phyloP scores from a whole-genome alignment of 2,113 vertebrate genomes.

The Ptilonorhynchus violaceus region DNA sequence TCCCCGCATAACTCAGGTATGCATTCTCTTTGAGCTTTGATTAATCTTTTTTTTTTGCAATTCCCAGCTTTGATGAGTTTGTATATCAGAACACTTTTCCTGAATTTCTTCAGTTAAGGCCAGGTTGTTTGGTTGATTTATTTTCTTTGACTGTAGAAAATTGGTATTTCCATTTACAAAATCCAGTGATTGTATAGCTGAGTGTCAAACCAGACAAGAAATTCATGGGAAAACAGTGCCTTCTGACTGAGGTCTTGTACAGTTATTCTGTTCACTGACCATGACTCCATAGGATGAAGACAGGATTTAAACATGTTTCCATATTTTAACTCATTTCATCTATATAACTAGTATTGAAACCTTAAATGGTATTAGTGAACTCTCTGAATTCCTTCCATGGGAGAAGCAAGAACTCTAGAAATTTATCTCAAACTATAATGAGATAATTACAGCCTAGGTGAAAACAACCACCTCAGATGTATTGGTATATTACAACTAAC shows the following conservation, averaged over 20 bases:
- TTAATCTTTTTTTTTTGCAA: background rate
- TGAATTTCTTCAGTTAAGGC: background rate
- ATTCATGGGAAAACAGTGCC: background rate
- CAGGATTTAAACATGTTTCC: background rate
- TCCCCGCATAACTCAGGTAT: background rate
- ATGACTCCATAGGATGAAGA: background rate
- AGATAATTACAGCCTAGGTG: constrained; percentile 1
- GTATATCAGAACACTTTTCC: background rate
- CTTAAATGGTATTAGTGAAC: background rate
- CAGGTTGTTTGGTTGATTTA: fast-evolving
- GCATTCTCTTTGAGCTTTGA: background rate
- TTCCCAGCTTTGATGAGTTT: background rate
- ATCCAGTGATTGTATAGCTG: background rate
- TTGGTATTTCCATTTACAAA: background rate
- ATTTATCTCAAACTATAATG: background rate
- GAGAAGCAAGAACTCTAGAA: constrained; percentile 3
- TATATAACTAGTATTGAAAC: background rate
- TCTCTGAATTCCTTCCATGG: background rate
- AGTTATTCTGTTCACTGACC: background rate
- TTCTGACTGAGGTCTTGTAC: background rate
- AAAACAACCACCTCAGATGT: background rate
- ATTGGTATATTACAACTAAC: background rate
- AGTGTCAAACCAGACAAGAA: background rate
- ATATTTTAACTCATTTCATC: background rate
- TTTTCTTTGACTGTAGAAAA: background rate